Base-by-base conservation (phyloP, 2,113 vertebrate species). In the Columba janthina region DNA sequence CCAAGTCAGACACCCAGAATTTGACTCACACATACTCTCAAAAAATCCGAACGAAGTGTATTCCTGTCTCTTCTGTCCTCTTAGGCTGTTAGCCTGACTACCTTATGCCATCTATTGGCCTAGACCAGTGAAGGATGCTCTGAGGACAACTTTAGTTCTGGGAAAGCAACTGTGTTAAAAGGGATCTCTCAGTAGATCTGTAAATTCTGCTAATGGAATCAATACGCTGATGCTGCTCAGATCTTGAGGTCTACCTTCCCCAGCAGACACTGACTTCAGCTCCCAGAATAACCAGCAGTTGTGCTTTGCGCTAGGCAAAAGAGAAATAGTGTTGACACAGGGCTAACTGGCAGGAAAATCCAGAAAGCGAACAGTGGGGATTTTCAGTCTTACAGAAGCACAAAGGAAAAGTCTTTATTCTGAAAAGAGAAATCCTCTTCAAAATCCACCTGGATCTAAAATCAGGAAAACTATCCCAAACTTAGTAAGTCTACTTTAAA, bases 41-140 rank as follows among this genome's bases (percentile, higher is more conserved):
- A 4, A 67, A 91, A 87, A 26, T 29, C 64, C 67, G 51, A 50
- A 72, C 4, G 21, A 56, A 85, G 74, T 15, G 60, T 44, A 9
- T 38, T 58, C 29, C 70, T 50, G 44, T 42, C 72, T 77, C 60
- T 42, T 44, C 24, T 57, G 51, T 38, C 56, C 66, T 74, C 28
- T 58, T 5, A 74, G 56, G 72, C 75, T 10, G 15, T 31, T 48
- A 82, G 61, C 44, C 77, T 65, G 85, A 94, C 82, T 62, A 73
- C 93, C 93, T 96, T 73, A 66, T 96, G 96, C 96, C 96, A 97
- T 84, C 94, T 96, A 94, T 96, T 92, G 92, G 93, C 83, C 88
- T 89, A 57, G 69, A 81, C 54, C 58, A 85, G 92, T 2, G 88
- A 90, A 26, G 18, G 80, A 85, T 19, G 7, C 58, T 82, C 74